Base-by-base conservation (phyloP, 2,797 vertebrate species). In the Decapterus maruadsi region DNA sequence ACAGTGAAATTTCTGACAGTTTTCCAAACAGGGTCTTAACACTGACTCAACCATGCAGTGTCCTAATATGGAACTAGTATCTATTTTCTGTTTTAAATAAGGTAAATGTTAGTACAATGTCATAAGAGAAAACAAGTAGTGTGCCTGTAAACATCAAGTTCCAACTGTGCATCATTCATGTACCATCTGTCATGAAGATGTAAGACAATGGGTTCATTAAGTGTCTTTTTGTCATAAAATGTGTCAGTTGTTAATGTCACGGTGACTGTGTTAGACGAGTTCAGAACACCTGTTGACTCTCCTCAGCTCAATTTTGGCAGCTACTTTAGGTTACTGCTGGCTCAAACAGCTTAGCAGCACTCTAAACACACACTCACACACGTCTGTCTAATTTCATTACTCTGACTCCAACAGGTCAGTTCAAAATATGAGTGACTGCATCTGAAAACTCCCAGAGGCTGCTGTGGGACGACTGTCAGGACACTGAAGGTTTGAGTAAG, bases 271-370 rank as follows among this genome's bases (percentile, higher is more conserved):
- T 40, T 42, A 40, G 13, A 13, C 14, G 46, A 50, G 31, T 56
- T 71, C 68, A 11, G 38, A 48, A 76, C 91, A 93, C 86, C 92
- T 92, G 92, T 89, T 68, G 64, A 46, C 60, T 82, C 80, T 46
- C 77, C 31, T 93, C 91, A 87, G 73, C 56, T 69, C 53, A 0
- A 54, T 72, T 63, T 43, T 87, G 83, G 86, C 89, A 84, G 80
- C 76, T 31, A 38, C 72, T 61, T 67, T 14, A 38, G 19, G 13
- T 88, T 91, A 80, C 88, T 88, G 88, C 90, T 90, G 90, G 90
- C 82, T 89, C 85, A 81, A 60, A 80, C 70, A 61, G 80, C 85
- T 85, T 72, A 75, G 63, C 69, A 59, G 78, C 57, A 46, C 72
- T 62, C 45, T 29, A 14, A 69, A 77, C 76, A 82, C 45, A 61